Evolutionary conservation across 2,888 invertebrate genomes (phyloP).

Genomic region (Nineta flava): DNA sequence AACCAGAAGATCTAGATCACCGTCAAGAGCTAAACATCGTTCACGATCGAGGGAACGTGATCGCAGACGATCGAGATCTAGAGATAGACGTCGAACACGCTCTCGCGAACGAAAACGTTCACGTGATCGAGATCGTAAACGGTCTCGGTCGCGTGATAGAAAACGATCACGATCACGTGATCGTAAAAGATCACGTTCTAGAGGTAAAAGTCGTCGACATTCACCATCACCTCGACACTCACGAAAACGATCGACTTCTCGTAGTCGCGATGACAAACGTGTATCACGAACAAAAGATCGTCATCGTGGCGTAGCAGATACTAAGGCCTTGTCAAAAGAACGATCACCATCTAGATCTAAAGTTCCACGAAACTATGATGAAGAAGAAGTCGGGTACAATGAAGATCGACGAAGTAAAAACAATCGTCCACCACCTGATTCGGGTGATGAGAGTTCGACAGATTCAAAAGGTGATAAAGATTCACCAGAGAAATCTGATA

Average conservation of each 20-base stretch:
- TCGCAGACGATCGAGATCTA: conserved; percentile 33
- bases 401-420: conserved; percentile 19
- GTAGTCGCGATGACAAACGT: conserved; percentile 20
- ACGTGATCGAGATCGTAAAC: conserved; percentile 33
- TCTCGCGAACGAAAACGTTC: conserved; percentile 27
- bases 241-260: conserved; percentile 19
- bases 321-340: conserved; percentile 18
- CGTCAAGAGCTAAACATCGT: conserved; percentile 18
- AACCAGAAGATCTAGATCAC: conserved; percentile 29
- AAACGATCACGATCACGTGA: conserved; percentile 34
- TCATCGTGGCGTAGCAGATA: too few relatives aligned
- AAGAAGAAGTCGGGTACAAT: conserved; percentile 33
- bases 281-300: conserved; percentile 22
- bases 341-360: conserved; percentile 17
- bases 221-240: conserved; percentile 25
- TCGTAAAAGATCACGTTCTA: conserved; percentile 26
- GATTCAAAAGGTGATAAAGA: conserved; percentile 34
- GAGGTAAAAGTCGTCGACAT: conserved; percentile 24
- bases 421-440: conserved; percentile 14
- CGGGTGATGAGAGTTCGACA: conserved; percentile 23
- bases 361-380: conserved; percentile 34
- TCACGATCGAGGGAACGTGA: conserved; percentile 41
- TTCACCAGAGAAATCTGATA: conserved; percentile 41
- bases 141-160: conserved; percentile 31
- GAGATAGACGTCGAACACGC: conserved; percentile 34